Percentiles rank a stretch among this genome's conserved stretches.
These are phyloP conservation scores for Euura saliciscinereae DNA, from an alignment of 1,140 invertebrate genomes.

Conservation along the genomic window DNA sequence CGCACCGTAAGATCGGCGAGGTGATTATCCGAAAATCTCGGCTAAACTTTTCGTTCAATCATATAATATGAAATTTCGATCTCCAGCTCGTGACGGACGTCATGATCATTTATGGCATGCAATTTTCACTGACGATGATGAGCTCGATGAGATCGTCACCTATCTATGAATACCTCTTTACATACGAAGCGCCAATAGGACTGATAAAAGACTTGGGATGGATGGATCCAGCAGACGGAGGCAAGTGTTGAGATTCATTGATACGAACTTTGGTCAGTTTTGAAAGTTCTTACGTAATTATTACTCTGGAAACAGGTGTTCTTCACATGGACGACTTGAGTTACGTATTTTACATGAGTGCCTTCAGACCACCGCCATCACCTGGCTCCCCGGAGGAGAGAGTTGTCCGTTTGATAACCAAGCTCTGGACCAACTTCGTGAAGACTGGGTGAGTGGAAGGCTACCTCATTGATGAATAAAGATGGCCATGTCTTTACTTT, in stretches of 20 bases:
- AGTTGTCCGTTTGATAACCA: constrained; percentile 51
- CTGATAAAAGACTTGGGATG: constrained; percentile 10
- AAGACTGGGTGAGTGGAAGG: constrained; percentile 57
- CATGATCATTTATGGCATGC: constrained; percentile 30
- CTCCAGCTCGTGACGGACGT: constrained; percentile 41
- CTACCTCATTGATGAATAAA: constrained; percentile 13
- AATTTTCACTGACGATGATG: constrained; percentile 39
- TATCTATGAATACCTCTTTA: constrained; percentile 49
- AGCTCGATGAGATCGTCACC: constrained; percentile 40
- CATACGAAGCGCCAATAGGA: constrained; percentile 33
- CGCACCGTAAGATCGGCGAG: constrained; percentile 56
- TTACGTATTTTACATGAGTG: constrained; percentile 65
- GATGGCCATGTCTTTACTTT: constrained; percentile 3
- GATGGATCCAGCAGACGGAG: no score
- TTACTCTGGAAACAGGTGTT: constrained; percentile 51
- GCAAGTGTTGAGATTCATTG: no score
- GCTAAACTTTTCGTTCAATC: no score
- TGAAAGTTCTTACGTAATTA: neutral
- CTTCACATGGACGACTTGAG: constrained; percentile 75
- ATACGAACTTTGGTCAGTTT: no score
- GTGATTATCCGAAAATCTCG: constrained; percentile 38
- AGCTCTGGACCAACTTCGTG: constrained; percentile 62
- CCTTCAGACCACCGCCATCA: constrained; percentile 45
- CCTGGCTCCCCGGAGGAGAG: constrained; percentile 35
- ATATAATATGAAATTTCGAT: neutral